Percentiles rank a stretch among this genome's conserved stretches.
These are phyloP conservation scores for Typhlichthys subterraneus DNA, from an alignment of 2,797 vertebrate genomes.

Conservation along the genomic window DNA sequence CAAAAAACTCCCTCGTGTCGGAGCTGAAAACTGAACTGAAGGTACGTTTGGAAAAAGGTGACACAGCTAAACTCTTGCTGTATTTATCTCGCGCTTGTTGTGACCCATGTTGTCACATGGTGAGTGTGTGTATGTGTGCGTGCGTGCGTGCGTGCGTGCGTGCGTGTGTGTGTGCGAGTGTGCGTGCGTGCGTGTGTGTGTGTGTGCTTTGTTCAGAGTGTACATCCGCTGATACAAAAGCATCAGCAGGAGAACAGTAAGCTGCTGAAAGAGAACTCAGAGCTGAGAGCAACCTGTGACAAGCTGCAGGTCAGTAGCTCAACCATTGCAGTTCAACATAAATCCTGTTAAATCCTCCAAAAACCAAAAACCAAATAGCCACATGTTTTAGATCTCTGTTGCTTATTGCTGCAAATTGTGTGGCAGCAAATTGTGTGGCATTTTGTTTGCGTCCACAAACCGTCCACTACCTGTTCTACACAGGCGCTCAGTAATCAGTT, in stretches of 20 bases:
- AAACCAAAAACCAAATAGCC: too few species aligned
- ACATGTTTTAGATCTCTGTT: too few species aligned
- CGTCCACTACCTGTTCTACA: neutral
- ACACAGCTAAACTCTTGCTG: neutral
- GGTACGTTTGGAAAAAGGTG: slow-evolving; percentile 53
- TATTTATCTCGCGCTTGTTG: neutral
- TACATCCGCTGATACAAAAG: slow-evolving; percentile 59
- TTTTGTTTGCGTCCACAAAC: neutral
- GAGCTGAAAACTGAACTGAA: slow-evolving; percentile 71
- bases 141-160: slow-evolving; percentile 1
- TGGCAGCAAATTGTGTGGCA: neutral
- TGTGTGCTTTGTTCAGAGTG: slow-evolving; percentile 47
- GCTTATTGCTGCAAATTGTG: too few species aligned
- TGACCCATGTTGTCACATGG: neutral
- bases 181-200: slow-evolving; percentile 13
- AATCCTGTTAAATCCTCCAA: too few species aligned
- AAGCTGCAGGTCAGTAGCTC: slow-evolving; percentile 66
- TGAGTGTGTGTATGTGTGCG: slow-evolving; percentile 19
- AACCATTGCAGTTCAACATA: neutral
- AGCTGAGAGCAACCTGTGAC: slow-evolving; percentile 61
- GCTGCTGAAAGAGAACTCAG: slow-evolving; percentile 54
- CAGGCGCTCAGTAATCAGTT: slow-evolving; percentile 72
- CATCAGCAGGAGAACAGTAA: slow-evolving; percentile 64
- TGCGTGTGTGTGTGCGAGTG: slow-evolving; percentile 2
- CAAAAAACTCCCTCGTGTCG: slow-evolving; percentile 68